A percentile compares a stretch with the other conserved stretches of the same genome.
Evolutionary conservation across 2,888 invertebrate genomes (phyloP).

Genomic region (Tenthredo distinguenda): DNA sequence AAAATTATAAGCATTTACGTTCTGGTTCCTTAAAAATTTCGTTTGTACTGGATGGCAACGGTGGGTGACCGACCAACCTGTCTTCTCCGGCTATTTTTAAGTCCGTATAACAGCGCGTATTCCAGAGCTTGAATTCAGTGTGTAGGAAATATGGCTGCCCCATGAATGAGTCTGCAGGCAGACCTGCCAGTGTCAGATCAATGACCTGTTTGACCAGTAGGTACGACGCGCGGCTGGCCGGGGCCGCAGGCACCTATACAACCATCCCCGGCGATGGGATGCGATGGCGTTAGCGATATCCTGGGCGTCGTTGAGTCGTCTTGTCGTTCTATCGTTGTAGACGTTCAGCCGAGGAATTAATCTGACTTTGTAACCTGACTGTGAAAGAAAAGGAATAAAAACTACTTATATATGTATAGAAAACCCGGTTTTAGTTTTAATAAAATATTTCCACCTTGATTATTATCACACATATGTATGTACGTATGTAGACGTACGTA

Average conservation of each 20-base stretch:
- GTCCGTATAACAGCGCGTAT: constrained; percentile 35
- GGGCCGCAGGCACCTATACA: constrained; percentile 47
- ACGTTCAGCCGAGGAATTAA: constrained; percentile 29
- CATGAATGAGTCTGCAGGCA: constrained; percentile 51
- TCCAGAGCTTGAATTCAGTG: constrained; percentile 48
- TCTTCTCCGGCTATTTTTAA: constrained; percentile 46
- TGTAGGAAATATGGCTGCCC: constrained; percentile 51
- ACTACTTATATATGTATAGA: neutral
- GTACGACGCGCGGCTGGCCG: constrained; percentile 46
- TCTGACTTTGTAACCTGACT: constrained; percentile 25
- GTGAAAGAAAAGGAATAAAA: constrained; percentile 13
- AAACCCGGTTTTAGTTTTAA: constrained; percentile 10
- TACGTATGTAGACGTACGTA: too few relatives aligned
- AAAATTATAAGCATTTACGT: neutral
- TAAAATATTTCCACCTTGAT: constrained; percentile 11
- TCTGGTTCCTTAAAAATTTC: constrained; percentile 6
- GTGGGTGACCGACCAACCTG: constrained; percentile 28
- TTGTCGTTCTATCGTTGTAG: constrained; percentile 26
- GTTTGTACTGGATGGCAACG: constrained; percentile 8
- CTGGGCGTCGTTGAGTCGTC: constrained; percentile 47
- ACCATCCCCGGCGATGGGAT: constrained; percentile 42
- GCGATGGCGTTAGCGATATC: constrained; percentile 52
- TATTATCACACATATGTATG: neutral
- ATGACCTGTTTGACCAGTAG: constrained; percentile 53
- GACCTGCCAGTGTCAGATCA: constrained; percentile 52